Evolutionary conservation across 2,888 invertebrate genomes (phyloP), one percentile per base, ranked within the genome.

Genomic region (Drosophila testacea): DNA sequence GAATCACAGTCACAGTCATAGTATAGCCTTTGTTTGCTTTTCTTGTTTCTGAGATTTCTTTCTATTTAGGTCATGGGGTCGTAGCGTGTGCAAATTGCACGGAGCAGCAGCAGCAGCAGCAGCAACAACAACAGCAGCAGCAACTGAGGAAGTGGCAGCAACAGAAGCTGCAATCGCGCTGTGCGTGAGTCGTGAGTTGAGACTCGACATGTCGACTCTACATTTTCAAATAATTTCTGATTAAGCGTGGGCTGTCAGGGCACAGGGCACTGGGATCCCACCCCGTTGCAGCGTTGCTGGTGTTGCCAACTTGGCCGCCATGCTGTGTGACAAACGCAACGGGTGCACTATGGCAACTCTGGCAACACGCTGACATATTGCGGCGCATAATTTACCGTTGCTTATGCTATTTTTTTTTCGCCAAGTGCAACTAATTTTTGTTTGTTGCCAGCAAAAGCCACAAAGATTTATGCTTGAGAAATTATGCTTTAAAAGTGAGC

Each of bases 141-240:
- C 9, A 3, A 39, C 50, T 39, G 46, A 13, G 6, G 46, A 59
- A 34, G 46, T 42, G 11, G 65, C 56, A 51, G 42, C 9, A 6
- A 39, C 32, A 56, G 59, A 32, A 79, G 52, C 32, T 63, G 61
- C 38, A 70, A 55, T 67, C 50, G 10, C 27, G 65, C 87, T 81
- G 60, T 73, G 82, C 85, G 80, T 85, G 82, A 83, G 61, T 69
- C 62, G 76, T 64, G 69, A 60, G 69, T 51, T 59, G 61, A 34
- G 60, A 39, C 57, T n/a, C 88, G 83, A 74, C 83, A 86, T 88
- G 83, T 86, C 86, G 88, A 80, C 83, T 86, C 84, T 79, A 79
- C 83, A 87, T 86, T 84, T 84, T 88, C 89, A 84, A 84, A 88
- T 84, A 84, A 88, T 84, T 84, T 79, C 83, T 84, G 83, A 84